Percentiles rank a stretch among this genome's conserved stretches.
These are phyloP conservation scores for Polyergus mexicanus DNA, from an alignment of 1,140 invertebrate genomes.

Conservation along the genomic window DNA sequence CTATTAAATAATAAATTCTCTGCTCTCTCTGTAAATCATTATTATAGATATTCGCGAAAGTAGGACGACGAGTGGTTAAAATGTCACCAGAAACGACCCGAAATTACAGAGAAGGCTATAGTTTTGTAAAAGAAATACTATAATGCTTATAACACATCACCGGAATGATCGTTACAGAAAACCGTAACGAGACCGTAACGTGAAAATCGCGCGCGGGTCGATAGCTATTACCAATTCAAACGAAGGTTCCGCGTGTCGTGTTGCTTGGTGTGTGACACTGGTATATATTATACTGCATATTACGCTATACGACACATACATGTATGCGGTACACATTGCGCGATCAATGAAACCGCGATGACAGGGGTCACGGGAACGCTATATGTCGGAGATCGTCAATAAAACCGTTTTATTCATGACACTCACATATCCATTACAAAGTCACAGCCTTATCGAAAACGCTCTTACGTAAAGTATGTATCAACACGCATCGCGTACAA, in stretches of 20 bases:
- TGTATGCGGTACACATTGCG: neutral
- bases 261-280: neutral
- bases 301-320: neutral
- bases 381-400: conserved; percentile 44
- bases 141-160: neutral
- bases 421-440: conserved; percentile 74
- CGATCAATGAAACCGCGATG: conserved; percentile 53
- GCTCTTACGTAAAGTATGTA: conserved; percentile 70
- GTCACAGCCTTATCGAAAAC: conserved; percentile 78
- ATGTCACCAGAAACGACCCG: neutral
- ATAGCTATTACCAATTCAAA: conserved; percentile 54
- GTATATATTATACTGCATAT: neutral
- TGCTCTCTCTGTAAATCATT: neutral
- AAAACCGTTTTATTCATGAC: conserved; percentile 75
- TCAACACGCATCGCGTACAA: conserved; percentile 58
- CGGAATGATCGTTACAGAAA: conserved; percentile 3
- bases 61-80: neutral
- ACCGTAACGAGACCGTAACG: conserved; percentile 25
- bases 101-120: conserved; percentile 7
- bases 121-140: neutral
- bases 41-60: neutral
- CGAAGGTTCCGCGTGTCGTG: neutral
- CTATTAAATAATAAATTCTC: neutral
- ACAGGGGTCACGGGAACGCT: conserved; percentile 43
- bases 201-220: conserved; percentile 43